These are phyloP conservation scores for Drosophila nikananu DNA, from an alignment of 1,140 invertebrate species.

Conservation along the genomic window DNA sequence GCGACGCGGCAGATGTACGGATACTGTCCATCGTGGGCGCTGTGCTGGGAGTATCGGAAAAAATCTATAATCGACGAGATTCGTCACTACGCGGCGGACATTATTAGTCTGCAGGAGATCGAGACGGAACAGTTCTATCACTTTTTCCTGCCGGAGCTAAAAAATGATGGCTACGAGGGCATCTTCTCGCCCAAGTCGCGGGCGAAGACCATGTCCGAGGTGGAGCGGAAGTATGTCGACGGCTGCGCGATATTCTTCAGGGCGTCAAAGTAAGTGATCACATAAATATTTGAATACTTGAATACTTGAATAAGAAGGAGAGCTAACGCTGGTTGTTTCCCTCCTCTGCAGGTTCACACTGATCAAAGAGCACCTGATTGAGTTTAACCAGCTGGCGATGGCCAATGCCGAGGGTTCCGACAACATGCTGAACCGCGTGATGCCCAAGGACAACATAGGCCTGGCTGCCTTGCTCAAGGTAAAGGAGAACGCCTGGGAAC, in stretches of 20 bases:
- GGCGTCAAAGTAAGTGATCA: conserved; percentile 92
- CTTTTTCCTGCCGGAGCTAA: conserved; percentile 97
- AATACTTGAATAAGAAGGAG: not conserved
- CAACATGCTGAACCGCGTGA: conserved; percentile 99
- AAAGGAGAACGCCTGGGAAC: conserved; percentile 97
- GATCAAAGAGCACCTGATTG: conserved; percentile 97
- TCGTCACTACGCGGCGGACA: conserved; percentile 97
- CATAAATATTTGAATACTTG: accelerated
- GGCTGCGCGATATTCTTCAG: conserved; percentile 99
- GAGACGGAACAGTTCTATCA: conserved; percentile 99
- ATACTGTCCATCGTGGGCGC: conserved; percentile 98
- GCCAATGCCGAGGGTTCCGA: conserved; percentile 98
- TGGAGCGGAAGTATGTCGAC: conserved; percentile 98
- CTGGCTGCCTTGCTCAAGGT: conserved; percentile 97
- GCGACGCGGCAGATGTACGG: conserved; percentile 99
- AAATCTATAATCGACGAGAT: conserved; percentile 99
- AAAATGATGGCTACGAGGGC: conserved; percentile 97
- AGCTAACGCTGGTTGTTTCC: not conserved
- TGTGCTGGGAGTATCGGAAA: conserved; percentile 99
- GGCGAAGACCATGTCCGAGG: conserved; percentile 99
- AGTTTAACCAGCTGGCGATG: conserved; percentile 99
- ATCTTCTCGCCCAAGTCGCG: conserved; percentile 99
- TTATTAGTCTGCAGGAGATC: conserved; percentile 99
- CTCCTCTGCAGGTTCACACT: conserved; percentile 94
- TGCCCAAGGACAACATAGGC: conserved; percentile 99